Conservation (phyloP, 2,113 vertebrate species). For the Plectropomus leopardus region DNA sequence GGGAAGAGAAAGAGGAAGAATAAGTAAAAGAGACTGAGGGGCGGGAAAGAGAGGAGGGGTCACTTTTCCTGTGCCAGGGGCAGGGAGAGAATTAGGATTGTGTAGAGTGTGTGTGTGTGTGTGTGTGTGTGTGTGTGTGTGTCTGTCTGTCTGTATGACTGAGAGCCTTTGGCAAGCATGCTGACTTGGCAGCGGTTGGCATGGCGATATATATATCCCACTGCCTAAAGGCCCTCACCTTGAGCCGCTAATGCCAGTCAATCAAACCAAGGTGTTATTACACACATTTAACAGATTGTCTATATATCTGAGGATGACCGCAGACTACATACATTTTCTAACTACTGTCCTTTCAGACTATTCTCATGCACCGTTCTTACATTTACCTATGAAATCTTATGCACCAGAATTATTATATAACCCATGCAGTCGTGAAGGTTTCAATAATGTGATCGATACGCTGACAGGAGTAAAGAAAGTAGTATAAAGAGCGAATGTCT, state of each 20-base stretch:
- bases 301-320: not conserved
- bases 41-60: slow-evolving; percentile 27
- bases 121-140: slow-evolving; percentile 6
- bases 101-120: not conserved
- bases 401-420: too few relatives aligned
- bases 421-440: too few relatives aligned
- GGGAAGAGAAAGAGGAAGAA: slow-evolving; percentile 24
- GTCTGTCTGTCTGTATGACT: not conserved
- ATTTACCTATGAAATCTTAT: too few relatives aligned
- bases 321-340: not conserved
- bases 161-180: slow-evolving; percentile 31
- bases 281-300: not conserved
- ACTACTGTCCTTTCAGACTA: not conserved
- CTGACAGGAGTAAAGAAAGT: too few relatives aligned
- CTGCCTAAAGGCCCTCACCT: slow-evolving; percentile 49
- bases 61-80: slow-evolving; percentile 36
- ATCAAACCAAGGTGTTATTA: slow-evolving; percentile 23
- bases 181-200: slow-evolving; percentile 30
- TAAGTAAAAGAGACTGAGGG: slow-evolving; percentile 12
- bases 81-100: not conserved
- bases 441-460: too few relatives aligned
- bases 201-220: slow-evolving; percentile 17
- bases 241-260: slow-evolving; percentile 34
- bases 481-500: not conserved
- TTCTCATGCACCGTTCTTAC: too few relatives aligned